Conservation (phyloP, 35 echinoderm and acorn worm genomes). For the Heliocidaris erythrogramma region DNA sequence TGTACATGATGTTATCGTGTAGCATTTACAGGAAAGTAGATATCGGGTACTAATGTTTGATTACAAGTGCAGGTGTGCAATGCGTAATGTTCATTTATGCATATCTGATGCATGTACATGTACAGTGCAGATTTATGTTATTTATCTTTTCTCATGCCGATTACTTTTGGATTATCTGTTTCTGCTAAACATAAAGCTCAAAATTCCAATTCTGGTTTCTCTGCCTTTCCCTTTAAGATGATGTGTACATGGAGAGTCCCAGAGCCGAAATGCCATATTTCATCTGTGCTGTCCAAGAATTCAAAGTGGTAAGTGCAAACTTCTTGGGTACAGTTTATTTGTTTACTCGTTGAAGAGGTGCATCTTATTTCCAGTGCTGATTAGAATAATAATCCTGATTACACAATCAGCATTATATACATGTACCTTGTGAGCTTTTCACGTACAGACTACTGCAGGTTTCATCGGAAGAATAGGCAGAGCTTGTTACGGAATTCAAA, state of each 20-base stretch:
- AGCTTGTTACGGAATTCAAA: too few species aligned
- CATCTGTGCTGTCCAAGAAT: conserved; percentile 94
- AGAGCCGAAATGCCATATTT: conserved; percentile 87
- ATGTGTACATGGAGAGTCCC: conserved; percentile 90
- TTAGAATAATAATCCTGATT: too few species aligned
- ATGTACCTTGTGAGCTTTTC: too few species aligned
- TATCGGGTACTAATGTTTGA: neutral
- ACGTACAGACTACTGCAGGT: too few species aligned
- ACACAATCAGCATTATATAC: too few species aligned
- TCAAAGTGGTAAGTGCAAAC: conserved; percentile 82
- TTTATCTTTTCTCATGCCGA: neutral
- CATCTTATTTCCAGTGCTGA: too few species aligned
- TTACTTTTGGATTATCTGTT: conserved; percentile 17
- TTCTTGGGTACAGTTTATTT: neutral
- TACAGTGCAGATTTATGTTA: neutral
- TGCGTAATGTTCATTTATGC: neutral
- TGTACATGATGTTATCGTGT: too few species aligned
- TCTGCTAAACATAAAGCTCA: neutral
- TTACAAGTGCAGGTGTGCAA: neutral
- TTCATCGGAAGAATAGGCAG: too few species aligned
- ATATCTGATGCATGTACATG: neutral
- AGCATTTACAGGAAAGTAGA: too few species aligned
- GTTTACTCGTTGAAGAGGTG: too few species aligned
- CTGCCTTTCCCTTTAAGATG: conserved; percentile 63
- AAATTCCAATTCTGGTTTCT: neutral